Base-by-base conservation (phyloP, 2,888 invertebrate species). In the Drosophila ustulata region DNA sequence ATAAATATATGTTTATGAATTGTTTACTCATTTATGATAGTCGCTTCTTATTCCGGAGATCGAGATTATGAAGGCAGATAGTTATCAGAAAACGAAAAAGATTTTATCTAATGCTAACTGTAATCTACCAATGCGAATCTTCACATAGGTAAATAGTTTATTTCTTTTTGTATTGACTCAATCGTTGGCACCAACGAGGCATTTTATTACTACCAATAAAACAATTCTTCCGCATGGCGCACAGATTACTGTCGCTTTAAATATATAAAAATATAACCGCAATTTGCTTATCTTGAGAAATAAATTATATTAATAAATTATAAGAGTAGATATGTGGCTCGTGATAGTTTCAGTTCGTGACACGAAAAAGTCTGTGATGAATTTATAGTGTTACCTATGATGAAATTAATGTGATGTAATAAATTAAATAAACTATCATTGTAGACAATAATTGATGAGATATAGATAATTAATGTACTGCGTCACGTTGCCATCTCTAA, bases 221-320 rank as follows among this genome's bases (percentile, higher is more conserved):
- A 34, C n/a, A 6, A 13, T 28, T 32, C 13, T 50, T 39, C 6
- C 52, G 37, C 41, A 41, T 6, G 6, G 11, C 39, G 3, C 26
- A n/a, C 45, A 32, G 28, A 41, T 41, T 8, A n/a, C 9, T 30
- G 3, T 4, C 37, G 8, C 13, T 39, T 26, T 28, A 34, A 25
- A 43, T 32, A 18, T 26, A 5, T 18, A 45, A 52, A 11, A 52
- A 43, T 11, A 45, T 52, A n/a, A 32, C n/a, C 32, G 26, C 41
- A 58, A 58, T 58, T 39, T 58, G 50, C 59, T 55, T 62, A 62
- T 62, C 61, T 28, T 3, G 18, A 32, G 13, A 37, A 43, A 52
- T 53, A 37, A 61, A 45, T 61, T 55, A 62, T 26, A 45, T 28
- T n/a, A 25, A 45, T 45, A 45, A 45, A 45, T 25, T 25, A 45